Evolutionary conservation across 2,888 invertebrate species (phyloP).

Genomic region (Drosophila aldrichi): DNA sequence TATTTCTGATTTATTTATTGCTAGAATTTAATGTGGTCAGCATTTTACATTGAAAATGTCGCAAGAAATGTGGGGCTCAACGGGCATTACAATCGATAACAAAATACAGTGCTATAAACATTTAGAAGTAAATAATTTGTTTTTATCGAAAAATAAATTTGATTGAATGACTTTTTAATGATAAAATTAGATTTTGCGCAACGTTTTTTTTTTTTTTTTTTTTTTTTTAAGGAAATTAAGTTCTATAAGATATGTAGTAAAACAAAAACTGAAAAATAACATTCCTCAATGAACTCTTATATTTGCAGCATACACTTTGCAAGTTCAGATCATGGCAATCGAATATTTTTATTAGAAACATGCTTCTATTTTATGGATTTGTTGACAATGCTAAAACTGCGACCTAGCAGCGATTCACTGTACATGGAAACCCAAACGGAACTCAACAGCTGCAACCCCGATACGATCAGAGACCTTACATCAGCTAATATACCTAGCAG

Average conservation of each 20-base stretch:
- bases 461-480: constrained; percentile 3
- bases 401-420: background rate
- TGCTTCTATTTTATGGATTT: background rate
- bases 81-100: constrained; percentile 29
- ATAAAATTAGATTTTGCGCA: background rate
- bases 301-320: background rate
- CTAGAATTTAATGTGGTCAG: constrained; percentile 35
- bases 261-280: too few species aligned
- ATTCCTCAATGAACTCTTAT: too few species aligned
- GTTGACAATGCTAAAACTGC: background rate
- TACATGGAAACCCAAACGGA: background rate
- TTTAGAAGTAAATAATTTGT: background rate
- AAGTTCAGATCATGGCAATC: too few species aligned
- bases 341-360: background rate
- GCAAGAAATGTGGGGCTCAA: constrained; percentile 10
- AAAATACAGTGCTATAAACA: constrained; percentile 3
- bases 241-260: too few species aligned
- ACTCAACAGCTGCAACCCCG: constrained; percentile 21
- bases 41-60: constrained; percentile 34
- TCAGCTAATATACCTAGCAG: background rate
- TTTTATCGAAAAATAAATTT: background rate
- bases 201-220: too few species aligned
- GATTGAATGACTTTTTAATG: constrained; percentile 3
- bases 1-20: constrained; percentile 33
- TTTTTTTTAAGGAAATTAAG: too few species aligned